Percentiles rank a stretch among this genome's conserved stretches.
These are phyloP conservation scores for Loriculus beryllinus DNA, from an alignment of 2,797 vertebrate species.

Conservation along the genomic window DNA sequence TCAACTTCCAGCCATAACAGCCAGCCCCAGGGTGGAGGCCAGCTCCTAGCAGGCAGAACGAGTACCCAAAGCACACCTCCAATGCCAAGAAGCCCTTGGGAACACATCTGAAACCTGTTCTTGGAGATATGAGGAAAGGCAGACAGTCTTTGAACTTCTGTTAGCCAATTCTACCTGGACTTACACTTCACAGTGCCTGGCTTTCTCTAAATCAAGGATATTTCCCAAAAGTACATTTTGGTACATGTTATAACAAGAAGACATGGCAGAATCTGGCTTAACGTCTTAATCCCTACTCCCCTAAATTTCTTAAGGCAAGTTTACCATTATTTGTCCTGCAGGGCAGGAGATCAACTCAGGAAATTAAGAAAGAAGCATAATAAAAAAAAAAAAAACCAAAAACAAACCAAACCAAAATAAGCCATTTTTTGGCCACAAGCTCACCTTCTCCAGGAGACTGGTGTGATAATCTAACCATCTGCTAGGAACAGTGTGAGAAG, in stretches of 20 bases:
- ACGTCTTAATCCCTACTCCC: neutral
- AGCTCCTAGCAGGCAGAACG: neutral
- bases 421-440: accelerated
- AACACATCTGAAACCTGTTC: accelerated
- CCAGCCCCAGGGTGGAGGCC: neutral
- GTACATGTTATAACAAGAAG: accelerated
- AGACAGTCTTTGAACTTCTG: neutral
- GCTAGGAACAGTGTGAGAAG: accelerated
- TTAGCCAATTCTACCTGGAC: neutral
- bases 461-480: accelerated
- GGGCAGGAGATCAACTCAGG: neutral
- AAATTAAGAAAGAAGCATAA: neutral
- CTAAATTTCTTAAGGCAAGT: neutral
- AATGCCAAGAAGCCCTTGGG: neutral
- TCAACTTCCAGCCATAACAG: neutral
- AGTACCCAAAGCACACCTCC: neutral
- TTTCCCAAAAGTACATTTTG: neutral
- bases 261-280: neutral
- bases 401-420: accelerated
- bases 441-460: neutral
- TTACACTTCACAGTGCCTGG: neutral
- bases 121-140: neutral
- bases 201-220: neutral
- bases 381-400: too few relatives aligned
- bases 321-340: neutral